Percentiles rank a stretch among this genome's conserved stretches.
Evolutionary conservation across 2,113 vertebrate genomes (phyloP).

Genomic region (Anguilla japonica): DNA sequence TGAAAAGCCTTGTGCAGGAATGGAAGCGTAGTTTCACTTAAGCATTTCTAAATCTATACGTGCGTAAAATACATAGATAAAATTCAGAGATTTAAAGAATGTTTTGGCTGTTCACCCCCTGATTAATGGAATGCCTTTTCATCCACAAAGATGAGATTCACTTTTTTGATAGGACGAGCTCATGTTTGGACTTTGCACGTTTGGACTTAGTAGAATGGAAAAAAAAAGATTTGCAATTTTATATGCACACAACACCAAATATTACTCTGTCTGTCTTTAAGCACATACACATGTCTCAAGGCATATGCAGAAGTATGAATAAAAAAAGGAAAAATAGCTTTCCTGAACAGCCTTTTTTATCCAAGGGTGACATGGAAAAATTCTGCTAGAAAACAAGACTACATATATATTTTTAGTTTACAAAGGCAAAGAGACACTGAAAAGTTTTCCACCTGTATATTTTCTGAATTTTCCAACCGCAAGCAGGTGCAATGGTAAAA

Average conservation of each 20-base stretch:
- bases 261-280: not conserved
- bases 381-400: not conserved
- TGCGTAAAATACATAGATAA: not conserved
- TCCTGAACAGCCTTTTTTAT: not conserved
- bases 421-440: too few relatives aligned
- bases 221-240: slow-evolving; percentile 13
- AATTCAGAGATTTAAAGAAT: slow-evolving; percentile 1
- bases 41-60: slow-evolving; percentile 10
- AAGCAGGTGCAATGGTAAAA: too few relatives aligned
- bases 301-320: slow-evolving; percentile 2
- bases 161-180: slow-evolving; percentile 5
- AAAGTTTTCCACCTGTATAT: too few relatives aligned
- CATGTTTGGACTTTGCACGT: not conserved
- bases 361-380: not conserved
- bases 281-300: not conserved
- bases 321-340: not conserved
- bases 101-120: not conserved
- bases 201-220: not conserved
- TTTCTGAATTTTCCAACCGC: too few relatives aligned
- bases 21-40: not conserved
- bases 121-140: slow-evolving; percentile 16
- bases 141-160: not conserved
- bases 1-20: not conserved
- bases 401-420: too few relatives aligned
- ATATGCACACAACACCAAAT: not conserved